These are phyloP conservation scores for Saimiri boliviensis DNA, from an alignment of 2,113 vertebrate genomes.

Conservation along the genomic window DNA sequence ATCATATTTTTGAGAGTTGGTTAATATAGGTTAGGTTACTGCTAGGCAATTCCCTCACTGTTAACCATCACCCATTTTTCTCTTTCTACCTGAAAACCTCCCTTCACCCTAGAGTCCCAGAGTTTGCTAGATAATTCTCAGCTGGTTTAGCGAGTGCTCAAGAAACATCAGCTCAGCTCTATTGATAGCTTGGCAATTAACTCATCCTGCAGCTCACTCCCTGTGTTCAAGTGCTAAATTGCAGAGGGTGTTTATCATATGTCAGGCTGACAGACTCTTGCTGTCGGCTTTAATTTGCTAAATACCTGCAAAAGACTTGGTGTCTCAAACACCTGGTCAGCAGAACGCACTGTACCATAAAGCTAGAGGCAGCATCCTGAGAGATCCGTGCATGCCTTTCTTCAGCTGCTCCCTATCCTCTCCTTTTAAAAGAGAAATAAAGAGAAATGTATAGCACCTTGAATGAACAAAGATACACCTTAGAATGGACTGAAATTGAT, in stretches of 20 bases:
- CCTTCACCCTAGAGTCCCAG: background rate
- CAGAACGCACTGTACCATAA: background rate
- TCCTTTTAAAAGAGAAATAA: background rate
- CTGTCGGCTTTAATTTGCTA: constrained; percentile 73
- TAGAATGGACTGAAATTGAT: background rate
- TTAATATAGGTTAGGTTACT: background rate
- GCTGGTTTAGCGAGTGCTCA: background rate
- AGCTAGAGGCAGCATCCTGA: background rate
- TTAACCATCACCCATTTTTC: background rate
- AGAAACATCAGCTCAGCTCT: background rate
- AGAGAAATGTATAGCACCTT: background rate
- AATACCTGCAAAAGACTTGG: constrained; percentile 68
- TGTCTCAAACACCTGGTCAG: constrained; percentile 65
- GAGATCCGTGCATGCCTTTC: background rate
- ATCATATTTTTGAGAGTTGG: background rate
- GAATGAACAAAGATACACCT: background rate
- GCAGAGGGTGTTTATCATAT: constrained; percentile 70
- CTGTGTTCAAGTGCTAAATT: constrained; percentile 66
- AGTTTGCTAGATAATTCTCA: constrained; percentile 23
- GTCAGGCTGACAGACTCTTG: constrained; percentile 67
- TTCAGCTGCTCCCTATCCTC: background rate
- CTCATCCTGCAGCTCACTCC: constrained; percentile 53
- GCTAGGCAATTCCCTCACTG: background rate
- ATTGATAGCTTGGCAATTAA: constrained; percentile 65
- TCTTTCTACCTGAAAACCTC: background rate